Base-by-base conservation (phyloP, 2,888 invertebrate species). In the Hydriomena furcata region DNA sequence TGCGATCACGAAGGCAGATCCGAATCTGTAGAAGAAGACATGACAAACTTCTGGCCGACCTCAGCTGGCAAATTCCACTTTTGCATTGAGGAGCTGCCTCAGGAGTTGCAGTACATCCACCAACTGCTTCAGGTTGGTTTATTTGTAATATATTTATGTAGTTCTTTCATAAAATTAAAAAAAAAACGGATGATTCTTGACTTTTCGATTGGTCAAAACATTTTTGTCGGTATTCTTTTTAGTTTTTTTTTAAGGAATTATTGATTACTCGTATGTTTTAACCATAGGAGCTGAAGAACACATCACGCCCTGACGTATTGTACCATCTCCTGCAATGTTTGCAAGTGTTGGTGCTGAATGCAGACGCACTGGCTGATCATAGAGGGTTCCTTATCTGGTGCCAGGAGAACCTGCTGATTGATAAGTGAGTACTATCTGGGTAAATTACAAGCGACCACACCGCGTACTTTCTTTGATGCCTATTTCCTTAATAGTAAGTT, bases 321-420 rank as follows among this genome's bases (percentile, higher is more conserved):
- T 99, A 97, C 79, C 97, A 98, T 75, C 93, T 99, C 77, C 91
- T 99, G 45, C 96, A 97, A 71, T 97, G 98, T 60, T 91, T 99
- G 20, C 97, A 98, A 82, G 94, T 97, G 49, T 91, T 99, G 73
- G 95, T 97, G 47, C 91, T 99, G 13, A 97, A 99, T 75, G 98
- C 98, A 0, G 99, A 99, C 76, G 97, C 98, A 0, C 93, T 97
- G 0, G 94, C 95, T 52, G 98, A 98, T 67, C 96, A 99, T 73
- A 92, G 95, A 63, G 96, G 97, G 43, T 96, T 98, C 83, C 95
- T 99, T 52, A 97, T 98, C 65, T 98, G 98, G 97, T 97, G 97
- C 61, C 98, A 99, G 79, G 98, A 98, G 82, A 98, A 98, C 80
- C 89, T 98, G 25, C 91, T 99, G 1, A 97, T 99, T 55, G 97